Percentiles rank a stretch among this genome's conserved stretches.
These are phyloP conservation scores for Enteromius radiatus DNA, from an alignment of 2,797 vertebrate species.

Conservation along the genomic window DNA sequence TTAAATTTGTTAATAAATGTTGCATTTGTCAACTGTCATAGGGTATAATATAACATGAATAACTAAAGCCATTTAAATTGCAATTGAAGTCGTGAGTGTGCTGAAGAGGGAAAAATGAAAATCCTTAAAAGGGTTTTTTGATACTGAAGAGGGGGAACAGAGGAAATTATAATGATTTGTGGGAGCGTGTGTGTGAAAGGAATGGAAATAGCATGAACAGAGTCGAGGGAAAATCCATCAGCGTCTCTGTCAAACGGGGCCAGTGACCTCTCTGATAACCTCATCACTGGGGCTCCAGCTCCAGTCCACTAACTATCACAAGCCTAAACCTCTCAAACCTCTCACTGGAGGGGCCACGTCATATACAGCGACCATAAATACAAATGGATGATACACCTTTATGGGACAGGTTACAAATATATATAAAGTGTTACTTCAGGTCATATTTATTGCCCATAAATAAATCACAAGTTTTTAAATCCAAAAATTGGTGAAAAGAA, in stretches of 20 bases:
- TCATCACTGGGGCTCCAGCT: conserved; percentile 44
- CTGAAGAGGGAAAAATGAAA: neutral
- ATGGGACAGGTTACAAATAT: conserved; percentile 34
- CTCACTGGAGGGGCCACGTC: conserved; percentile 12
- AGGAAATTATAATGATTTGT: conserved; percentile 28
- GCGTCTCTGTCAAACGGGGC: conserved; percentile 43
- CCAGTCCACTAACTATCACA: conserved; percentile 45
- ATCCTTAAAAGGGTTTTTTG: conserved; percentile 12
- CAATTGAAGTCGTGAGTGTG: neutral
- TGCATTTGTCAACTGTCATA: neutral
- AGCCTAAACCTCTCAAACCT: conserved; percentile 24
- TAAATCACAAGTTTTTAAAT: conserved; percentile 15
- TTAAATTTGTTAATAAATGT: neutral
- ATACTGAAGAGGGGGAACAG: neutral
- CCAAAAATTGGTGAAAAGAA: neutral
- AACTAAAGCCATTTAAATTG: neutral
- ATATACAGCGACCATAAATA: conserved; percentile 10
- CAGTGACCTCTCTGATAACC: conserved; percentile 57
- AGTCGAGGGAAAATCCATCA: conserved; percentile 52
- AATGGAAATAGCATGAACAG: conserved; percentile 39
- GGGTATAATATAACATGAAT: neutral
- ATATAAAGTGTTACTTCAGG: conserved; percentile 6
- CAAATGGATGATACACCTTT: conserved; percentile 1
- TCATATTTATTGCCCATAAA: conserved; percentile 5
- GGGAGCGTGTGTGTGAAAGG: conserved; percentile 40